phyloP scores from a whole-genome alignment of 2,797 vertebrate species.

The Phoeniculus purpureus region DNA sequence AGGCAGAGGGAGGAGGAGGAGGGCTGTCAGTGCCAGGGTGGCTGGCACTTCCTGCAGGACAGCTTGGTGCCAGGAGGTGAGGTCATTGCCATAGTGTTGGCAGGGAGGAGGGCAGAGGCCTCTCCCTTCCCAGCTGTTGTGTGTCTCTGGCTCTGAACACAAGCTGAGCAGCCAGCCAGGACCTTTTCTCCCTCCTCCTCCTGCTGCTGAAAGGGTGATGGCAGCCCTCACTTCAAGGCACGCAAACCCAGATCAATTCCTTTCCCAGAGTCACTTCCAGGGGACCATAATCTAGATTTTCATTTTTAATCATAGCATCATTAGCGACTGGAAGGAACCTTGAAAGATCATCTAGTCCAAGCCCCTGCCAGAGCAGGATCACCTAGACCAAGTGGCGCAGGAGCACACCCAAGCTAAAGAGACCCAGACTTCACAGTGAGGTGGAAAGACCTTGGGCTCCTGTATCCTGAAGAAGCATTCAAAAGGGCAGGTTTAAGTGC shows the following conservation, averaged over 20 bases:
- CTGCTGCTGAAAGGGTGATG: neutral
- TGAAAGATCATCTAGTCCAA: too few relatives aligned
- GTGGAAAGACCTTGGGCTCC: neutral
- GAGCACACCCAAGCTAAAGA: too few relatives aligned
- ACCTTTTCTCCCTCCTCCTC: too few relatives aligned
- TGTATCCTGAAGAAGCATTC: neutral
- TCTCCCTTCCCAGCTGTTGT: conserved; percentile 30
- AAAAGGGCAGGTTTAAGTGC: neutral
- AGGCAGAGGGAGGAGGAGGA: neutral
- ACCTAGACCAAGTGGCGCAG: too few relatives aligned
- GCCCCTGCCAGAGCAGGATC: too few relatives aligned
- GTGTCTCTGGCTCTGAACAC: neutral
- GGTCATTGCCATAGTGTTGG: neutral
- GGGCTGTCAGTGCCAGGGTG: neutral
- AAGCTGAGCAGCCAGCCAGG: too few relatives aligned
- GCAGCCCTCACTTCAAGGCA: neutral
- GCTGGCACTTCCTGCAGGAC: neutral
- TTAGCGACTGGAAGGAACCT: too few relatives aligned
- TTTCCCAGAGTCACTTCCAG: neutral
- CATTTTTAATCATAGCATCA: too few relatives aligned
- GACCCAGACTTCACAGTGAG: neutral
- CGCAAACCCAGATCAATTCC: neutral
- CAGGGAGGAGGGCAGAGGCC: conserved; percentile 20
- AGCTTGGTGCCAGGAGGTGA: conserved; percentile 30
- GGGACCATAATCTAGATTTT: neutral